Evolutionary conservation across 2,797 vertebrate species (phyloP).

Genomic region (Psittacula derbiana): DNA sequence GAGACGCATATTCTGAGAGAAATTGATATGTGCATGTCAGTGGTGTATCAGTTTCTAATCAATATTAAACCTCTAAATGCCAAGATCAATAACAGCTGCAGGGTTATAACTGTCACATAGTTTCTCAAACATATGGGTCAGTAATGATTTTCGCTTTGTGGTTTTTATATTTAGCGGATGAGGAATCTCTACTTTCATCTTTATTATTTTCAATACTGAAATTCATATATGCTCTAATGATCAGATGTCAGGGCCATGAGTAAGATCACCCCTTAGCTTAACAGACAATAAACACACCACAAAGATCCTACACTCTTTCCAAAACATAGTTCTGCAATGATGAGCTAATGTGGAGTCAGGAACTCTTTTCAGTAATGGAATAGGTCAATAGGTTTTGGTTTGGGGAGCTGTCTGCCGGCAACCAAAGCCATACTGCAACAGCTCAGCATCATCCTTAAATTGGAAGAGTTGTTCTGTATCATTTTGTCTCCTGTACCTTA

Average conservation of each 20-base stretch:
- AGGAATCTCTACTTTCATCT: constrained; percentile 55
- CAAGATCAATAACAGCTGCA: constrained; percentile 67
- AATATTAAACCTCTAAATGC: constrained; percentile 69
- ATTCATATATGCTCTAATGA: background rate
- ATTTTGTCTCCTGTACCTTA: background rate
- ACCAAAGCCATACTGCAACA: background rate
- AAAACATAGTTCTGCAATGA: background rate
- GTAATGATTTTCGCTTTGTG: constrained; percentile 49
- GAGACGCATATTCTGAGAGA: constrained; percentile 27
- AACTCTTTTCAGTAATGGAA: background rate
- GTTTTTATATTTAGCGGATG: constrained; percentile 7
- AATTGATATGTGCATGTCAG: constrained; percentile 50
- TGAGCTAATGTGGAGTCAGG: background rate
- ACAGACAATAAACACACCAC: background rate
- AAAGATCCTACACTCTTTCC: background rate
- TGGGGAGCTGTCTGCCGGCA: background rate
- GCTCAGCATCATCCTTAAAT: background rate
- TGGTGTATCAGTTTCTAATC: constrained; percentile 70
- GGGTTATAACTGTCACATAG: constrained; percentile 53
- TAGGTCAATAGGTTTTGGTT: background rate
- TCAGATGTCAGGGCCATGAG: background rate
- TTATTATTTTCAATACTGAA: constrained; percentile 57
- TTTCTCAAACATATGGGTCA: constrained; percentile 59
- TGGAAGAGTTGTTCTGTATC: background rate
- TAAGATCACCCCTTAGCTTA: background rate